Evolutionary conservation across 2,888 invertebrate species (phyloP).

Genomic region (Pterostichus niger): DNA sequence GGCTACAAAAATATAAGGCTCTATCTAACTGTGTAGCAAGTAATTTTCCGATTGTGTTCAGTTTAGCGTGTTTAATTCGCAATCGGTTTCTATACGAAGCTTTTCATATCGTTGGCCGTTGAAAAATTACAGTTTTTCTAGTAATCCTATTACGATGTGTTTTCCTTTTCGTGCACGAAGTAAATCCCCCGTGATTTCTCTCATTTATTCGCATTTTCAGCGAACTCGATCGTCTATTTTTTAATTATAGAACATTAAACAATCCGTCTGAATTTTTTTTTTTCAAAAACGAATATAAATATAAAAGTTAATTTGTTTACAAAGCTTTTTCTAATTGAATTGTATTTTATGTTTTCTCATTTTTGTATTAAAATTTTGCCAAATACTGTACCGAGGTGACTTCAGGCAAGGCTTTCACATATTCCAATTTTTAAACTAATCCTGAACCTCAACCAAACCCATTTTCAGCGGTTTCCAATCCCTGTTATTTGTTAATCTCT

Average conservation of each 20-base stretch:
- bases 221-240: constrained; percentile 7
- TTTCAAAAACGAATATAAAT: no score
- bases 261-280: no score
- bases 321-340: no score
- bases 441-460: no score
- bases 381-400: no score
- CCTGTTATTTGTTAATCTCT: no score
- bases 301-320: background rate
- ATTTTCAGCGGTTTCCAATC: no score
- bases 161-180: constrained; percentile 31
- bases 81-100: constrained; percentile 56
- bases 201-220: constrained; percentile 45
- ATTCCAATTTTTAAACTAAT: no score
- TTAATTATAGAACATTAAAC: constrained; percentile 17
- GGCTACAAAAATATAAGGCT: constrained; percentile 34
- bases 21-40: constrained; percentile 22
- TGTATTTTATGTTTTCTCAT: no score
- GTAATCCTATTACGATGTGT: constrained; percentile 61
- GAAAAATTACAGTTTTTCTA: constrained; percentile 63
- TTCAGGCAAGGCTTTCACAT: no score
- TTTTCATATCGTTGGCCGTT: constrained; percentile 60
- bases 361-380: no score
- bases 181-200: constrained; percentile 42
- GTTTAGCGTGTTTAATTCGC: constrained; percentile 62
- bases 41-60: constrained; percentile 64